These are phyloP conservation scores for Sminthurinus aureus DNA, from an alignment of 2,888 invertebrate species.

Conservation along the genomic window DNA sequence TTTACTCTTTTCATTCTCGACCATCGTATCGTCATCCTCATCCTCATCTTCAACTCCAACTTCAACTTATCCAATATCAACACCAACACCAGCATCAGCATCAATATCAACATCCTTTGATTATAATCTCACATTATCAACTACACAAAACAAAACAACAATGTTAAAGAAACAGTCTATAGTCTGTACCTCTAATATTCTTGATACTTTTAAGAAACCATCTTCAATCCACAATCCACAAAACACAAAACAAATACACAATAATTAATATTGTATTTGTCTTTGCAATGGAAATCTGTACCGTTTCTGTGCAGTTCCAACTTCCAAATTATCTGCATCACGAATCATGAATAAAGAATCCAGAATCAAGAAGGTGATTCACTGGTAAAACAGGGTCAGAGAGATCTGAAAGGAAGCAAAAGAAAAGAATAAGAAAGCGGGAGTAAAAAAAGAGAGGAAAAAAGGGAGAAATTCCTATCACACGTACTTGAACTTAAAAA, in stretches of 20 bases:
- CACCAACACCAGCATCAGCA: neutral
- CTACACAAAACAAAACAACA: no score
- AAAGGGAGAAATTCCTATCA: neutral
- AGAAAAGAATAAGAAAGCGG: neutral
- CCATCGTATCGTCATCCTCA: neutral
- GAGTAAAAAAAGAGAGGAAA: neutral
- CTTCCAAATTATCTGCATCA: no score
- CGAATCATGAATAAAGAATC: no score
- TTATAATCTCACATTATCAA: neutral
- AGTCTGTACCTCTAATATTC: neutral
- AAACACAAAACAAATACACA: no score
- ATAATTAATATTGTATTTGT: no score
- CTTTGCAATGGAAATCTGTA: no score
- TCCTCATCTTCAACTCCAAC: neutral
- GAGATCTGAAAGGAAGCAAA: neutral
- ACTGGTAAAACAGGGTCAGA: neutral
- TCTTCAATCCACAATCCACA: no score
- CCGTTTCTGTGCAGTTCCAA: no score
- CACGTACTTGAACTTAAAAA: conserved; percentile 6
- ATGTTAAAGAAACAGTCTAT: neutral
- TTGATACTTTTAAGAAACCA: no score
- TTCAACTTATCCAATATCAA: neutral
- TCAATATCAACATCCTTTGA: neutral
- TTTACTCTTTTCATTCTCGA: conserved; percentile 15
- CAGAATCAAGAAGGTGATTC: neutral